These are phyloP conservation scores for Nomada hirtipes DNA, from an alignment of 2,888 invertebrate genomes.

Conservation along the genomic window DNA sequence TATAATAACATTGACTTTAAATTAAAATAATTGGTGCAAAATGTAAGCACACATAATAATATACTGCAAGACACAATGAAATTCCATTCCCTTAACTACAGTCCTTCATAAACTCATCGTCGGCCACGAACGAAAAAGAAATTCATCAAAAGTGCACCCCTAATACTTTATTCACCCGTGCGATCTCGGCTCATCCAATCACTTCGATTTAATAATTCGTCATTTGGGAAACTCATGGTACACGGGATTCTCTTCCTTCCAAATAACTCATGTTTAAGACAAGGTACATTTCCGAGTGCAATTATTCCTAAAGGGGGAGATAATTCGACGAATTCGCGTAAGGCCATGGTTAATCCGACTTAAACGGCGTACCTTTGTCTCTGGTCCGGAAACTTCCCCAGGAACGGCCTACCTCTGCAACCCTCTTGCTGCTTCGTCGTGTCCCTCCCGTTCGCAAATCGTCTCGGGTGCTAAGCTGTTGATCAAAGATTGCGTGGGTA, in stretches of 20 bases:
- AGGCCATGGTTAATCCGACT: slow-evolving; percentile 71
- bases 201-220: slow-evolving; percentile 6
- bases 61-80: no score
- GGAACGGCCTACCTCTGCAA: slow-evolving; percentile 33
- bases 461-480: slow-evolving; percentile 68
- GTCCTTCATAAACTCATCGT: neutral
- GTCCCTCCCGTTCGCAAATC: slow-evolving; percentile 51
- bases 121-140: neutral
- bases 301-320: slow-evolving; percentile 46
- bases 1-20: no score
- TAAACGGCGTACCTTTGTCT: slow-evolving; percentile 59
- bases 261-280: neutral
- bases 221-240: neutral
- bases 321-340: slow-evolving; percentile 71
- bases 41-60: no score
- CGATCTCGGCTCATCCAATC: neutral
- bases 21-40: no score
- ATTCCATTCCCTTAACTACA: no score
- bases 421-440: slow-evolving; percentile 1
- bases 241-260: neutral
- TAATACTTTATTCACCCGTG: neutral
- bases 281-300: slow-evolving; percentile 34
- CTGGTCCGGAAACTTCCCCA: slow-evolving; percentile 30
- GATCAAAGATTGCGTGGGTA: slow-evolving; percentile 75
- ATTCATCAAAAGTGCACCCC: neutral